Conservation (phyloP, 1,140 invertebrate genomes). For the Manduca sexta region DNA sequence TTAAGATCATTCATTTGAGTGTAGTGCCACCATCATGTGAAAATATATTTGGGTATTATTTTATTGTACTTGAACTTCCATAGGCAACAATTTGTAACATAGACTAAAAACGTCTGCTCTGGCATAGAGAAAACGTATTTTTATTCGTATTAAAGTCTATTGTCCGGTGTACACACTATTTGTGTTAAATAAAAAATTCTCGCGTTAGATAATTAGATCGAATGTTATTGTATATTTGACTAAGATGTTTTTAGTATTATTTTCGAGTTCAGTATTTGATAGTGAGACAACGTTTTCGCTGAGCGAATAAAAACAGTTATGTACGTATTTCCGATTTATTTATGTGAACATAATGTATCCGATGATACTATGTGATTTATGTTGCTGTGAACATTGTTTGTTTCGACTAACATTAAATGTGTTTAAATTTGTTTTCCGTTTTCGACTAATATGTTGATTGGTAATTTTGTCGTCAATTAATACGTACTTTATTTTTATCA, state of each 20-base stretch:
- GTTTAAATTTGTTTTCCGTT: not conserved
- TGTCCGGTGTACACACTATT: too few relatives aligned
- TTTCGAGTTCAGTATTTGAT: slow-evolving; percentile 50
- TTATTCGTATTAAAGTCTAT: not conserved
- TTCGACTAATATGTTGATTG: not conserved
- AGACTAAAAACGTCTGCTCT: too few relatives aligned
- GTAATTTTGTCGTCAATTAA: slow-evolving; percentile 17
- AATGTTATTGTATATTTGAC: slow-evolving; percentile 19
- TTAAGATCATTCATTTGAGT: too few relatives aligned
- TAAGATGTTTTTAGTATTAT: slow-evolving; percentile 31
- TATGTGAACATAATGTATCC: slow-evolving; percentile 25
- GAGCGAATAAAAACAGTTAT: slow-evolving; percentile 41
- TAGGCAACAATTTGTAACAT: too few relatives aligned
- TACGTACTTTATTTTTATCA: slow-evolving; percentile 11
- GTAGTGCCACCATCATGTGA: not conserved
- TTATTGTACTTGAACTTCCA: too few relatives aligned
- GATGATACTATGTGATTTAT: slow-evolving; percentile 62
- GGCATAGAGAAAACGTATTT: not conserved
- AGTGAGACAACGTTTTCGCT: slow-evolving; percentile 55
- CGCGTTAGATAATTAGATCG: not conserved
- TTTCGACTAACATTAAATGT: not conserved
- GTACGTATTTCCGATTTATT: slow-evolving; percentile 36
- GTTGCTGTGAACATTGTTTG: slow-evolving; percentile 57
- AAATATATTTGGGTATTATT: not conserved
- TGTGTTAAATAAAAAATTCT: slow-evolving; percentile 1